phyloP scores from a whole-genome alignment of 2,888 invertebrate species.

The Cheilosia soror region DNA sequence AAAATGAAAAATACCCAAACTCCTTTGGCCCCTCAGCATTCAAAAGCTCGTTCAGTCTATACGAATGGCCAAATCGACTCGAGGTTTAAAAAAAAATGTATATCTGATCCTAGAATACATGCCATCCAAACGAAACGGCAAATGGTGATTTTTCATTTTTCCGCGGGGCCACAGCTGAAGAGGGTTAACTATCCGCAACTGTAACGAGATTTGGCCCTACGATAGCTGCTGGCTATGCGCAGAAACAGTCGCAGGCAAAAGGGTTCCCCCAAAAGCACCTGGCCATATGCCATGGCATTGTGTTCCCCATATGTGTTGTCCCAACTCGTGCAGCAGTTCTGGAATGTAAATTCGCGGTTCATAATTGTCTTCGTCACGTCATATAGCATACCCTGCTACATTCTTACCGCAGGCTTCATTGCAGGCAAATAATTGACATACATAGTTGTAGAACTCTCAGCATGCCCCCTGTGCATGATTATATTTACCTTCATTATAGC shows the following conservation, averaged over 20 bases:
- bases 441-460: slow-evolving; percentile 16
- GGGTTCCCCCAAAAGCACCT: neutral
- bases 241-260: slow-evolving; percentile 23
- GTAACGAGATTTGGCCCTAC: slow-evolving; percentile 56
- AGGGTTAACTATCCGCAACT: slow-evolving; percentile 60
- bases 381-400: slow-evolving; percentile 35
- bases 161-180: slow-evolving; percentile 17
- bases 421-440: slow-evolving; percentile 58
- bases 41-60: too few species aligned
- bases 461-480: slow-evolving; percentile 28
- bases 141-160: slow-evolving; percentile 51
- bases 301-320: neutral
- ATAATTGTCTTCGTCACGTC: slow-evolving; percentile 75
- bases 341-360: slow-evolving; percentile 70
- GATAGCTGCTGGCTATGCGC: slow-evolving; percentile 68
- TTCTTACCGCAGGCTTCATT: slow-evolving; percentile 20
- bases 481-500: slow-evolving; percentile 57
- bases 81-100: neutral
- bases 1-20: too few species aligned
- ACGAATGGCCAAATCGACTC: neutral
- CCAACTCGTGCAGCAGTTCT: slow-evolving; percentile 26
- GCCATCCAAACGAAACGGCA: slow-evolving; percentile 33
- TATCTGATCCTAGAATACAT: neutral
- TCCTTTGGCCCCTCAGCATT: too few species aligned
- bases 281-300: slow-evolving; percentile 30